These are phyloP conservation scores for Atlantisia rogersi DNA, from an alignment of 2,113 vertebrate species.

Conservation along the genomic window DNA sequence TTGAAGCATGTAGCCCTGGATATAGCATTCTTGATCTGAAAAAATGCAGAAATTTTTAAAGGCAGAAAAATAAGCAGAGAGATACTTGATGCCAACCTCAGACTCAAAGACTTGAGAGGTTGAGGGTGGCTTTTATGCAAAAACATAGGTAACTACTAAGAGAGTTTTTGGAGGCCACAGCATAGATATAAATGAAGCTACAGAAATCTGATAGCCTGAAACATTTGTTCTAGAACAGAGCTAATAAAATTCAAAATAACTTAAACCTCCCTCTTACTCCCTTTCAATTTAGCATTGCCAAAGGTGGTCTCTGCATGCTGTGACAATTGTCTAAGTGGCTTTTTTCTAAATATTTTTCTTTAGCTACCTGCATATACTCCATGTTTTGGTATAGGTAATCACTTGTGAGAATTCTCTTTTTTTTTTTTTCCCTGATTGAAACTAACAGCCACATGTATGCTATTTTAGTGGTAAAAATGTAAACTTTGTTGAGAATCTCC, in stretches of 20 bases:
- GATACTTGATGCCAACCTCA: background rate
- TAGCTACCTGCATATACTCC: background rate
- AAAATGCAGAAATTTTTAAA: background rate
- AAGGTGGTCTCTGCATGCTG: background rate
- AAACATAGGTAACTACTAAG: background rate
- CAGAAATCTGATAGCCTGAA: background rate
- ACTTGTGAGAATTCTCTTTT: background rate
- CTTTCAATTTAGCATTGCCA: slow-evolving; percentile 17
- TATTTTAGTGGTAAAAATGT: background rate
- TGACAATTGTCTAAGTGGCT: background rate
- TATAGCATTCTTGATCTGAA: background rate
- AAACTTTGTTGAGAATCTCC: background rate
- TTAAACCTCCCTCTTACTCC: background rate
- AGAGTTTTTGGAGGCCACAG: background rate
- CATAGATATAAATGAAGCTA: background rate
- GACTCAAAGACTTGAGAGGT: background rate
- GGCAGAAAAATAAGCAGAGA: background rate
- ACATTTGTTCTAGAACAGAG: background rate
- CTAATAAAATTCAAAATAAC: slow-evolving; percentile 40
- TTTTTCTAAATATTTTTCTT: slow-evolving; percentile 53
- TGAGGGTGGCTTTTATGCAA: background rate
- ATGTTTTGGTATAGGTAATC: background rate
- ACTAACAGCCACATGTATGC: background rate
- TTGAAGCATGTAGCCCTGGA: accelerated
- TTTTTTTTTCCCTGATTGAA: background rate